Conservation (phyloP, 2,113 vertebrate species). For the Hirundichthys speculiger region DNA sequence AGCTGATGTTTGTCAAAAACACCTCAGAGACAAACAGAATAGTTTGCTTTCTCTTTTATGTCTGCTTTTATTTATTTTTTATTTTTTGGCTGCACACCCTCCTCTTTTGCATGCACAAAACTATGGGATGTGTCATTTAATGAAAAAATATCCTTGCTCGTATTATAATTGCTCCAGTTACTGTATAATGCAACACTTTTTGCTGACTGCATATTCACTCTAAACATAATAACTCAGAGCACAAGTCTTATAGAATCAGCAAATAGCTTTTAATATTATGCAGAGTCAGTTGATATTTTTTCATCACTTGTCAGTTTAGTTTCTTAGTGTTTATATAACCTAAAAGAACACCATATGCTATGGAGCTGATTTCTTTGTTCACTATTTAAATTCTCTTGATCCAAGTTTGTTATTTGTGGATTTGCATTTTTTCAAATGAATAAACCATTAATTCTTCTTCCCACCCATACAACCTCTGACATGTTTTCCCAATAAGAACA, state of each 20-base stretch:
- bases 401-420: not conserved
- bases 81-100: not conserved
- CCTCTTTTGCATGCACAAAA: not conserved
- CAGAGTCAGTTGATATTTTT: too few relatives aligned
- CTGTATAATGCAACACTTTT: not conserved
- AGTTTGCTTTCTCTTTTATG: constrained; percentile 18
- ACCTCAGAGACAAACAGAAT: constrained; percentile 38
- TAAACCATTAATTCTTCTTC: too few relatives aligned
- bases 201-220: not conserved
- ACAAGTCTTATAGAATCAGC: too few relatives aligned
- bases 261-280: too few relatives aligned
- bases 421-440: not conserved
- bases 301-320: too few relatives aligned
- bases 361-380: too few relatives aligned
- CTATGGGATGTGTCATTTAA: not conserved
- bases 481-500: not conserved
- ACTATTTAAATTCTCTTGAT: not conserved
- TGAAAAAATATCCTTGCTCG: not conserved
- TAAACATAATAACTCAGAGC: not conserved
- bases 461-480: not conserved
- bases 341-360: too few relatives aligned
- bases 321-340: too few relatives aligned
- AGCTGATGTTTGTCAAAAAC: constrained; percentile 48
- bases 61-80: constrained; percentile 4
- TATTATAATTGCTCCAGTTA: not conserved